Evolutionary conservation across 2,113 vertebrate genomes (phyloP), one percentile per base, ranked within the genome.

Genomic region (Sapayoa aenigma): DNA sequence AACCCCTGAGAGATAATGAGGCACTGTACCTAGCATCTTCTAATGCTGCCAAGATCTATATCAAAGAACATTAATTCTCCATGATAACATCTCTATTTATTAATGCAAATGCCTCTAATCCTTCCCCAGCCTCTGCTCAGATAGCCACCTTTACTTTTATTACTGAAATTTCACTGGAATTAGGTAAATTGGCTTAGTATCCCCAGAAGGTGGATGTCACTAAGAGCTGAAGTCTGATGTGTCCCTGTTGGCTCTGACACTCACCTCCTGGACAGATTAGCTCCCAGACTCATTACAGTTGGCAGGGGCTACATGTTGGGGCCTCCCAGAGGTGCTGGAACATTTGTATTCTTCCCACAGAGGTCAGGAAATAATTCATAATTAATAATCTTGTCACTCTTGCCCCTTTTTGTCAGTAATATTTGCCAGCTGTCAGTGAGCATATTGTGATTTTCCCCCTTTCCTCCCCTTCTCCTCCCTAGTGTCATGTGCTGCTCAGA

Each of bases 21-120:
- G 81, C 75, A 30, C 76, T 35, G 75, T 77, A 90, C 88, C 88
- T 75, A 55, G 75, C 91, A 92, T 92, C 93, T 84, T 76, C 75
- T 81, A 91, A 93, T 60, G 78, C 96, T 96, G 93, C 92, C 93
- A 89, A 95, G 95, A 95, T 95, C 78, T 39, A 41, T 92, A 96
- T 95, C 95, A 95, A 97, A 96, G 93, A 88, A 93, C 94, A 95
- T 97, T 94, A 96, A 97, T 97, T 95, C 90, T 91, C 90, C 88
- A 65, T 31, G 77, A 96, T 96, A 93, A 95, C 90, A 86, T 96
- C 95, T 96, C 96, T 96, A 95, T 96, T 97, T 97, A 94, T 97
- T 95, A 96, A 96, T 95, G 94, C 96, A 97, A 95, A 96, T 95
- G 78, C 88, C 84, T 95, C 92, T 95, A 95, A 95, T 93, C 89